phyloP scores from a whole-genome alignment of 2,888 invertebrate genomes.

The Xanthia togata region DNA sequence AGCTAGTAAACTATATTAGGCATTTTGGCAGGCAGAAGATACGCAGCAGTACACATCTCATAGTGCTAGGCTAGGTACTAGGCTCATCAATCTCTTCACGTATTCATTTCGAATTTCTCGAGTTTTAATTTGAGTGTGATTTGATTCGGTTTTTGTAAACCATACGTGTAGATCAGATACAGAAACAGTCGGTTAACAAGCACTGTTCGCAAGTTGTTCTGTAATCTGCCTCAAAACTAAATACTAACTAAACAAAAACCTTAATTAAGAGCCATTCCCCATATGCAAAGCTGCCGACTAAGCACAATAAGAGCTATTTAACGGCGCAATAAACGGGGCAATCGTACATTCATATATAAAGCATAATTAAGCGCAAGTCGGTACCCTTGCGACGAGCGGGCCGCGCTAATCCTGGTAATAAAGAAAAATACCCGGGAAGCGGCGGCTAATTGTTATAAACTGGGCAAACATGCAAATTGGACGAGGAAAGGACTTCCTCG shows the following conservation, averaged over 20 bases:
- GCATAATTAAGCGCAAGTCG: slow-evolving; percentile 80
- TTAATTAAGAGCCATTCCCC: slow-evolving; percentile 24
- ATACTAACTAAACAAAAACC: slow-evolving; percentile 24
- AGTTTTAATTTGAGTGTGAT: not conserved
- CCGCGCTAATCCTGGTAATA: slow-evolving; percentile 85
- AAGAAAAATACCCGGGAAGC: slow-evolving; percentile 87
- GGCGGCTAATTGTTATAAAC: slow-evolving; percentile 88
- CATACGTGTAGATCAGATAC: not conserved
- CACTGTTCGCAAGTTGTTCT: not conserved
- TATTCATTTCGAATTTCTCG: not conserved
- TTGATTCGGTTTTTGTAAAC: not conserved
- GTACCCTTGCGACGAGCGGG: slow-evolving; percentile 62
- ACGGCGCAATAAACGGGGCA: slow-evolving; percentile 69
- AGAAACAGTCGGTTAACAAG: no score
- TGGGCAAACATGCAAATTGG: slow-evolving; percentile 88
- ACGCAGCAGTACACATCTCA: not conserved
- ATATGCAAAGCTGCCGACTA: slow-evolving; percentile 50
- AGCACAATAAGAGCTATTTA: slow-evolving; percentile 63
- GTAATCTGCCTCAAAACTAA: not conserved
- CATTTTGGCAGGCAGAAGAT: not conserved
- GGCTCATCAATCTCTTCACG: not conserved
- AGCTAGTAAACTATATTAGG: not conserved
- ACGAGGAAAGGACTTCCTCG: slow-evolving; percentile 80
- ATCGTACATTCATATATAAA: slow-evolving; percentile 80
- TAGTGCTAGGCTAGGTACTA: not conserved